phyloP scores from a whole-genome alignment of 2,113 vertebrate genomes.

The Rattus norvegicus region GRCr8 NC_086030.1:24931001-24931500 shows the following conservation, averaged over 20 bases:
- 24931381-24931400: too few species aligned
- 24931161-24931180: neutral
- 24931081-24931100: neutral
- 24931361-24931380: too few species aligned
- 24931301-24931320: too few species aligned
- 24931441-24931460: too few species aligned
- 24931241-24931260: neutral
- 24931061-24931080: neutral
- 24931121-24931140: neutral
- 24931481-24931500: too few species aligned
- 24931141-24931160: too few species aligned
- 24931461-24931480: too few species aligned
- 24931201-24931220: neutral
- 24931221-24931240: neutral
- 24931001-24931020: neutral
- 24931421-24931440: too few species aligned
- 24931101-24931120: neutral
- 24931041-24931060: neutral
- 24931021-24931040: neutral
- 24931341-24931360: too few species aligned
- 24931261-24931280: neutral
- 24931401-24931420: too few species aligned
- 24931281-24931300: neutral
- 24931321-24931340: too few species aligned
- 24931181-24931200: neutral